Base-by-base conservation (phyloP, 2,888 invertebrate genomes). In the Chalcis sispes region DNA sequence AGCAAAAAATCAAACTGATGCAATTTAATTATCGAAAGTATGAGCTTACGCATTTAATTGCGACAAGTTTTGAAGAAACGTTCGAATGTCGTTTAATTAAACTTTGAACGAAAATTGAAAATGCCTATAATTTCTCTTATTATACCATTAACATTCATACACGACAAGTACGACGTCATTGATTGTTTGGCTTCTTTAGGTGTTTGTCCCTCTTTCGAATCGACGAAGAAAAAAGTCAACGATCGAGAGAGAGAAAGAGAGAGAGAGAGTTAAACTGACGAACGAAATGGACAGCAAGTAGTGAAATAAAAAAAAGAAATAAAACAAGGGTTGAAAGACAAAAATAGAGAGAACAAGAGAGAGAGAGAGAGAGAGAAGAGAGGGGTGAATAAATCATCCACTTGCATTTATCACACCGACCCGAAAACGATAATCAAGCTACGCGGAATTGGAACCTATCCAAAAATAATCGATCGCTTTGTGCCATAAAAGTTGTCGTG, bases 381-480 rank as follows among this genome's bases (percentile, higher is more conserved):
- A 54, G 40, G 20, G 40, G 32, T 65, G 50, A 65, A 65, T 65
- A 50, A 65, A 65, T 65, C 36, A 50, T 62, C 27, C 40, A 32
- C 50, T 50, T 32, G 32, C 50, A 59, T 59, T 40, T 23, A 59
- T 59, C 59, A 40, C 59, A 40, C 40, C 23, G 59, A 10, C 23
- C n/a, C 50, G 32, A 32, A 50, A 32, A 23, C 64, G 50, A 50
- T 48, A 65, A 65, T 65, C 64, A 20, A 23, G 20, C 36, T 4
- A 32, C 36, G 48, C 10, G 50, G 32, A 23, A 65, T 65, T 65
- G 64, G 64, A 65, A 50, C 50, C 50, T 50, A 5, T 65, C 64
- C 64, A 65, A 65, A 50, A 32, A 65, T 65, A 50, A 65, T 65
- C 29, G 48, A 50, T 32, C 29, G 13, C 50, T 65, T 65, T 13